Evolutionary conservation across 2,888 invertebrate species (phyloP).

Genomic region (Stratiomys singularior): DNA sequence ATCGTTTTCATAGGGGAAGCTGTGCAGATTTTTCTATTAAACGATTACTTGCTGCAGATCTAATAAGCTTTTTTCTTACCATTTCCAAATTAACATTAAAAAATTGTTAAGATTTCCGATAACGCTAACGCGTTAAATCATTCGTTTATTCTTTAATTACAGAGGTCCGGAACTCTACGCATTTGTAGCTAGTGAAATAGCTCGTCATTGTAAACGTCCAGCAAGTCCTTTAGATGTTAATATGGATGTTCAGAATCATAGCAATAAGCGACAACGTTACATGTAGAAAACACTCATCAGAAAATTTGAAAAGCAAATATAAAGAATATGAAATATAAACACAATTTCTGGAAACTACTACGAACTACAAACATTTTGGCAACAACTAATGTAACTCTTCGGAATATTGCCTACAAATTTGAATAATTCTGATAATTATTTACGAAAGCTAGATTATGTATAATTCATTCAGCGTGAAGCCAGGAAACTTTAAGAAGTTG

Average conservation of each 20-base stretch:
- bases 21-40: too few species aligned
- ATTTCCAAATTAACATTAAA: too few species aligned
- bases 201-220: conserved; percentile 77
- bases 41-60: too few species aligned
- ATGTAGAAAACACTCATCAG: conserved; percentile 67
- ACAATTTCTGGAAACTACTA: not conserved
- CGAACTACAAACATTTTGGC: not conserved
- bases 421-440: not conserved
- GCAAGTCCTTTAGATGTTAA: conserved; percentile 77
- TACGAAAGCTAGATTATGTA: not conserved
- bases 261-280: conserved; percentile 75
- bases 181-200: conserved; percentile 79
- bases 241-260: conserved; percentile 81
- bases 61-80: too few species aligned
- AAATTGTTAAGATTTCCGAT: too few species aligned
- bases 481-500: not conserved
- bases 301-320: not conserved
- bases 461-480: not conserved
- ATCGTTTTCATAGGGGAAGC: too few species aligned
- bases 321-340: conserved; percentile 5
- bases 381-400: not conserved
- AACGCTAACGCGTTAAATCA: too few species aligned
- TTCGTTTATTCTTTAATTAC: not conserved
- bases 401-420: too few species aligned
- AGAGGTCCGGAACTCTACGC: conserved; percentile 73